Evolutionary conservation across 2,113 vertebrate genomes (phyloP), one percentile per base, ranked within the genome.

Genomic region (Pipra filicauda): DNA sequence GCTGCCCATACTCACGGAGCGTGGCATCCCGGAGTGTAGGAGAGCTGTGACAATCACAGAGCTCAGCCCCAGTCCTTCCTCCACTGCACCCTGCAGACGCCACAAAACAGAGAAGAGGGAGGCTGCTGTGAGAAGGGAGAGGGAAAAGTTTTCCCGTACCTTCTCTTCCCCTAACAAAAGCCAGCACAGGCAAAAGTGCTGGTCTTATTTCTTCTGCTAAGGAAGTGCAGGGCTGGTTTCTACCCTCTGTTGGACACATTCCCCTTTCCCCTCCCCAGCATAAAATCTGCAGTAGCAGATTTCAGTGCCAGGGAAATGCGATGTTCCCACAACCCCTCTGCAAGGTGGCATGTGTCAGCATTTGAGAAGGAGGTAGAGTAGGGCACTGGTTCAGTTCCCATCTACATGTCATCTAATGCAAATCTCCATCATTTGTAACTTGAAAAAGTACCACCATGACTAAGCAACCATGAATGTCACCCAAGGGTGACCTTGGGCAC

Each of bases 61-160:
- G 77, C 66, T 97, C 81, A 95, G 59, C 28, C 95, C 95, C 81
- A 97, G 89, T 22, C 93, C 94, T 70, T 97, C 94, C 37, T 97
- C 94, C 77, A 96, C 94, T 8, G 89, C 91, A 51, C 95, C 94
- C 94, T 97, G 87, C 57, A 94, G 52, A 30, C 86, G 74, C 4
- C 75, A 61, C 13, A 74, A 64, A 81, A 77, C 52, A 95, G 24
- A 82, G 55, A 46, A n/a, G 30, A 82, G 46, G 46, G 43, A 15
- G 5, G 21, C 7, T 88, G 44, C 41, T 1, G 1, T 62, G 37
- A 84, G 65, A 81, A 70, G 11, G 44, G 22, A 79, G 22, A 46
- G 8, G 8, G 15, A 28, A 16, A 67, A 41, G 12, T 58, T 43
- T 78, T 72, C 33, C 30, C n/a, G 27, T 30, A 33, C 16, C 17